A percentile compares a stretch with the other conserved stretches of the same genome.
Conservation (phyloP, 2,113 vertebrate genomes). For the Hypomesus transpacificus region DNA sequence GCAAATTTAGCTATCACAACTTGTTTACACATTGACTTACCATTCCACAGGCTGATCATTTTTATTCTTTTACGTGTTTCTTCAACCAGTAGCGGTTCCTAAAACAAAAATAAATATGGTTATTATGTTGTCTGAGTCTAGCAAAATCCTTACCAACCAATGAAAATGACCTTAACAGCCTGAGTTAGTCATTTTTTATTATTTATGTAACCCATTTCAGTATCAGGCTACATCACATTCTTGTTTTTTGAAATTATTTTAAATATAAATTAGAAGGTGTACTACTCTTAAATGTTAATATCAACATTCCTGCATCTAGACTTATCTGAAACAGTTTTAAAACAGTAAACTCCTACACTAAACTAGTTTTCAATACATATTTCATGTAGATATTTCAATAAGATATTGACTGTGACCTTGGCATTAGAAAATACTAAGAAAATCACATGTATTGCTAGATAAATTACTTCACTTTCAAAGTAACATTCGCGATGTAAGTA, state of each 20-base stretch:
- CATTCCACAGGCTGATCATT: slow-evolving; percentile 34
- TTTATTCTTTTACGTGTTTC: slow-evolving; percentile 23
- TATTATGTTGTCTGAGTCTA: background rate
- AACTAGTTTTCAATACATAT: no score
- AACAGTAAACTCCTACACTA: no score
- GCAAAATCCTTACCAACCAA: background rate
- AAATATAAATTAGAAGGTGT: background rate
- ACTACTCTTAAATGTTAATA: background rate
- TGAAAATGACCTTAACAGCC: background rate
- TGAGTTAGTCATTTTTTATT: background rate
- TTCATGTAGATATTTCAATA: slow-evolving; percentile 15
- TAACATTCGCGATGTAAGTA: slow-evolving; percentile 22
- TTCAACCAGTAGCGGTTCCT: slow-evolving; percentile 28
- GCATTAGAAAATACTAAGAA: slow-evolving; percentile 16
- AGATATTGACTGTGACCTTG: background rate
- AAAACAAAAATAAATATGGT: slow-evolving; percentile 34
- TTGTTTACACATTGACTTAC: slow-evolving; percentile 44
- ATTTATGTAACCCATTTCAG: no score
- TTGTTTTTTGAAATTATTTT: background rate
- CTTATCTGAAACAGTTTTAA: no score
- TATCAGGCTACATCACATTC: no score
- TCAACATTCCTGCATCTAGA: background rate
- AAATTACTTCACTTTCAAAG: slow-evolving; percentile 16
- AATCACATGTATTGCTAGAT: slow-evolving; percentile 24
- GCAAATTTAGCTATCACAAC: background rate